Conservation (phyloP, 2,113 vertebrate genomes). For the Platysteira castanea region DNA sequence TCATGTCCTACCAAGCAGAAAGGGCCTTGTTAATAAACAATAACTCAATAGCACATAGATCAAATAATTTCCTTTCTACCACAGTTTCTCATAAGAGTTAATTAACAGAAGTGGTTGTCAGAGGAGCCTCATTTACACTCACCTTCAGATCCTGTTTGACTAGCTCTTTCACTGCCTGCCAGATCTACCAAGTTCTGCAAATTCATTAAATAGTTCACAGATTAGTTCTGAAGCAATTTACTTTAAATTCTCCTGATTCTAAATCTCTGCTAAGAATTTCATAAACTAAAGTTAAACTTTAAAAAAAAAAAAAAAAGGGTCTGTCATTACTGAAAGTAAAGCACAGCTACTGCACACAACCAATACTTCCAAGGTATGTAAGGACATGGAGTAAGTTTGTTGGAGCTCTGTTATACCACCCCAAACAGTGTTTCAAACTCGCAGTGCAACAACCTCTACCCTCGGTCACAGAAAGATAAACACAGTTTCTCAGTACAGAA, state of each 20-base stretch:
- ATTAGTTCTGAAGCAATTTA: background rate
- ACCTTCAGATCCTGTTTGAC: slow-evolving; percentile 96
- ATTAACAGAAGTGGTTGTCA: background rate
- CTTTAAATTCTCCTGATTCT: background rate
- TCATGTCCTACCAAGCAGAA: background rate
- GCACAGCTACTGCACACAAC: background rate
- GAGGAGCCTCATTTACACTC: background rate
- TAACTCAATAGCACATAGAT: background rate
- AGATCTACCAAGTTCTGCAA: slow-evolving; percentile 93
- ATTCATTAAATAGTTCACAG: background rate
- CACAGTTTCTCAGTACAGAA: background rate
- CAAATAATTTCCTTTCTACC: background rate
- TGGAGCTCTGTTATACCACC: background rate
- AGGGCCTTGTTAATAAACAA: background rate
- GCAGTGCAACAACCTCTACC: background rate
- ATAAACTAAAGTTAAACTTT: background rate
- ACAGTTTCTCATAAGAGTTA: background rate
- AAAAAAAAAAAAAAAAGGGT: background rate
- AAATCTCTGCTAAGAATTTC: background rate
- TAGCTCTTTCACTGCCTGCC: slow-evolving; percentile 91
- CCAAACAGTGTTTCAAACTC: background rate
- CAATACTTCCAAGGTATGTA: background rate
- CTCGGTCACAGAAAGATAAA: background rate
- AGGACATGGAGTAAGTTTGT: background rate
- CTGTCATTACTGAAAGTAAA: background rate